Conservation (phyloP, 2,113 vertebrate genomes). For the Burhinus bistriatus region DNA sequence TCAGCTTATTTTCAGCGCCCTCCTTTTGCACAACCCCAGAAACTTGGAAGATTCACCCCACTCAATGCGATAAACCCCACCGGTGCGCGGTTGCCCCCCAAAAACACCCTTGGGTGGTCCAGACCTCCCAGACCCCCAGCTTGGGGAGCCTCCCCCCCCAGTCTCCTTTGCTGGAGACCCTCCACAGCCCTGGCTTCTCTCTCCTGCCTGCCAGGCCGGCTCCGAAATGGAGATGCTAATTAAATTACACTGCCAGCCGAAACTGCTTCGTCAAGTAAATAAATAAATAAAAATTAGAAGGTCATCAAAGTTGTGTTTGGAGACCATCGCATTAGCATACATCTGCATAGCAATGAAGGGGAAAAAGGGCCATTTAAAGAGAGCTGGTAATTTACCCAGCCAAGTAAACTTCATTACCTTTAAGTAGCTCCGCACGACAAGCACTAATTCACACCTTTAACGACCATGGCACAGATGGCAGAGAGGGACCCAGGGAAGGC, state of each 20-base stretch:
- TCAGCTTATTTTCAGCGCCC: background rate
- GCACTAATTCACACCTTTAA: slow-evolving; percentile 48
- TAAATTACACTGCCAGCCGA: slow-evolving; percentile 41
- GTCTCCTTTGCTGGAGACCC: background rate
- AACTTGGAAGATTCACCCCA: background rate
- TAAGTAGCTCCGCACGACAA: background rate
- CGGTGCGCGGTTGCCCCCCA: fast-evolving
- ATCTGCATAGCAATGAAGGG: slow-evolving; percentile 64
- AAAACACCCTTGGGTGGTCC: background rate
- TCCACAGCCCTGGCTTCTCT: background rate
- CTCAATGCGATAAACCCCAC: fast-evolving
- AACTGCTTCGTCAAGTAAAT: slow-evolving; percentile 57
- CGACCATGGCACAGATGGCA: background rate
- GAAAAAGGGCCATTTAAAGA: slow-evolving; percentile 35
- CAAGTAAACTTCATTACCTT: slow-evolving; percentile 50
- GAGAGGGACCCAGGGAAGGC: background rate
- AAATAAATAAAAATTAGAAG: slow-evolving; percentile 73
- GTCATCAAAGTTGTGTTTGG: slow-evolving; percentile 61
- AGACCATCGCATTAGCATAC: slow-evolving; percentile 59
- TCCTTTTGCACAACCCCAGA: background rate
- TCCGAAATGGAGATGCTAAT: background rate
- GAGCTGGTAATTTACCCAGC: slow-evolving; percentile 46
- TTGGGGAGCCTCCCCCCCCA: background rate
- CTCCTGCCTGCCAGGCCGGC: background rate
- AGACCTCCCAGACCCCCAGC: background rate